phyloP scores from a whole-genome alignment of 64 coral and sea anemone species.

The Catalaphyllia jardinei region DNA sequence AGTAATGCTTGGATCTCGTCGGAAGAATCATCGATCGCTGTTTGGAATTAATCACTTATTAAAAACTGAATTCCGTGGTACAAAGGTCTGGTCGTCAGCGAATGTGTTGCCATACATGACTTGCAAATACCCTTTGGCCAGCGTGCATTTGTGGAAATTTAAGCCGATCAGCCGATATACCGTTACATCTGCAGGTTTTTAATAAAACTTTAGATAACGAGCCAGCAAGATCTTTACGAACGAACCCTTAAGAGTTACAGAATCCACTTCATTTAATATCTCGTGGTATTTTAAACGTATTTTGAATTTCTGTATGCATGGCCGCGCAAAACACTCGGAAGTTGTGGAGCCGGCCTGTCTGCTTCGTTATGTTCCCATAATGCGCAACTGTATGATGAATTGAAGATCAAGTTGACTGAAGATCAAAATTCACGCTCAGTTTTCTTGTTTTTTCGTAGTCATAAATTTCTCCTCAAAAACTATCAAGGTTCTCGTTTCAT shows the following conservation, averaged over 20 bases:
- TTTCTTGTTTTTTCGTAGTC: neutral
- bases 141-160: no score
- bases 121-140: no score
- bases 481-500: neutral
- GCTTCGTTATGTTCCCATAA: neutral
- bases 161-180: neutral
- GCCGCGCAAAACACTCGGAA: conserved; percentile 17
- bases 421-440: neutral
- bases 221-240: neutral
- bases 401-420: neutral
- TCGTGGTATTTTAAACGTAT: neutral
- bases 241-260: neutral
- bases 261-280: neutral
- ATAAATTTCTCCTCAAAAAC: no score
- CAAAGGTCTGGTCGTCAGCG: no score
- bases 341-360: conserved; percentile 11
- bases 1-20: neutral
- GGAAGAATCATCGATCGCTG: neutral
- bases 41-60: neutral
- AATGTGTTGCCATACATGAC: no score
- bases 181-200: neutral
- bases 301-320: conserved; percentile 9
- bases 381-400: neutral
- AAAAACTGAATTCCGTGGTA: neutral
- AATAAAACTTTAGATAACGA: neutral